phyloP scores from a whole-genome alignment of 1,140 invertebrate genomes.

The Drosophila punjabiensis region DNA sequence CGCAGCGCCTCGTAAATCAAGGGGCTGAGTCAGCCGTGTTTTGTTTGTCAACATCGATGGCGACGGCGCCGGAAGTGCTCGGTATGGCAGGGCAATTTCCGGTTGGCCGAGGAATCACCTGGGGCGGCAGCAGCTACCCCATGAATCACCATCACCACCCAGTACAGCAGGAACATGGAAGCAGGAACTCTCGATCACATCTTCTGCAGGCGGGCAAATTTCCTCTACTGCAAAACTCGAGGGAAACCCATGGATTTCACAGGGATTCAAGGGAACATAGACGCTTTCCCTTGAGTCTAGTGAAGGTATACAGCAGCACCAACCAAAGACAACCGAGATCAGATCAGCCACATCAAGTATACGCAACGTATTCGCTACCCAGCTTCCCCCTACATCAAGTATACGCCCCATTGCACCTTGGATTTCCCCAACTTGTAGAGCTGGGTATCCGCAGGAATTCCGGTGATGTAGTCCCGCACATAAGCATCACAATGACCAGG shows the following conservation, averaged over 20 bases:
- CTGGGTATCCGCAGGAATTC: slow-evolving; percentile 17
- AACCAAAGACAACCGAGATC: not conserved
- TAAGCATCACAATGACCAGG: slow-evolving; percentile 41
- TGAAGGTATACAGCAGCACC: not conserved
- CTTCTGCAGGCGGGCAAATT: slow-evolving; percentile 2
- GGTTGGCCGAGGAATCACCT: slow-evolving; percentile 21
- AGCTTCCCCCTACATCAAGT: slow-evolving; percentile 34
- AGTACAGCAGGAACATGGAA: not conserved
- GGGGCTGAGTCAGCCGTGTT: slow-evolving; percentile 62
- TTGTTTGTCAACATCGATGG: slow-evolving; percentile 24
- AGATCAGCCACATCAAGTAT: slow-evolving; percentile 15
- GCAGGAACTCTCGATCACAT: not conserved
- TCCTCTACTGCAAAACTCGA: slow-evolving; percentile 7
- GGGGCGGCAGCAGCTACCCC: not conserved
- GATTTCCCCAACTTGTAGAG: slow-evolving; percentile 25
- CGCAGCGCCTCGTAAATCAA: slow-evolving; percentile 49
- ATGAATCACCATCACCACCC: slow-evolving; percentile 14
- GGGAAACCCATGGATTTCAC: not conserved
- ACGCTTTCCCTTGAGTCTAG: slow-evolving; percentile 15
- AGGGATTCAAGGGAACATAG: not conserved
- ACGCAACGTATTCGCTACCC: not conserved
- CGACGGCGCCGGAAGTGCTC: slow-evolving; percentile 56
- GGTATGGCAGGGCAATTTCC: slow-evolving; percentile 50
- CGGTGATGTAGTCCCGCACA: slow-evolving; percentile 14
- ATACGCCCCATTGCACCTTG: slow-evolving; percentile 15